Base-by-base conservation (phyloP, 2,113 vertebrate genomes). In the Phrynosoma blainvillii region DNA sequence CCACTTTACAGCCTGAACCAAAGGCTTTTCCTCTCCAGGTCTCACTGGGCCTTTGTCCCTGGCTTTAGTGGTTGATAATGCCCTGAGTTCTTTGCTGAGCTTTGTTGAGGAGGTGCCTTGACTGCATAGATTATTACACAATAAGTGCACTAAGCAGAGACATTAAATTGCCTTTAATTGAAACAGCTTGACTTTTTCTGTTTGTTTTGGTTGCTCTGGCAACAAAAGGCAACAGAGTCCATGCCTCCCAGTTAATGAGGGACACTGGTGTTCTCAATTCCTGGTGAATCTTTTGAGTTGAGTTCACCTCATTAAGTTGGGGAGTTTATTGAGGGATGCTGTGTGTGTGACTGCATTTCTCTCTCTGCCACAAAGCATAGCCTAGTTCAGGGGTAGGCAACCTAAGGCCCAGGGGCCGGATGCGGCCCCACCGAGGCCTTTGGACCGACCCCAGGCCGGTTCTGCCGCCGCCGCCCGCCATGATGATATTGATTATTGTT, bases 101-200 rank as follows among this genome's bases (percentile, higher is more conserved):
- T 59, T 77, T 85, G 84, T 30, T 85, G 84, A 66, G 36, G 74
- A 77, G 75, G 13, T 85, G 40, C 16, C 36, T 65, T 77, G 73
- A 85, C 56, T 62, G 36, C 21, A 36, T 36, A 85, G 25, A 78
- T 68, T 77, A 47, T 42, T 78, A 32, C 75, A 86, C 59, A 78
- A 78, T 65, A 27, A 85, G 18, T 23, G 82, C 65, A 68, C 40
- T 68, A 42, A 79, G 75, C 47, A 52, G 59, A 62, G 84, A 68
- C 75, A 52, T 78, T 68, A 78, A 78, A 78, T 78, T 86, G 75
- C 84, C 40, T 78, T 86, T 86, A 86, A 86, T 79, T 79, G 75
- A 59, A 52, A 36, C 75, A 86, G 75, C 75, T 86, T 86, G 59
- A 79, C 59, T 86, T 82, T 32, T 82, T 86, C 84, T 78, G 59